These are phyloP conservation scores for Vespertilio murinus DNA, from an alignment of 2,797 vertebrate species.

Conservation along the genomic window DNA sequence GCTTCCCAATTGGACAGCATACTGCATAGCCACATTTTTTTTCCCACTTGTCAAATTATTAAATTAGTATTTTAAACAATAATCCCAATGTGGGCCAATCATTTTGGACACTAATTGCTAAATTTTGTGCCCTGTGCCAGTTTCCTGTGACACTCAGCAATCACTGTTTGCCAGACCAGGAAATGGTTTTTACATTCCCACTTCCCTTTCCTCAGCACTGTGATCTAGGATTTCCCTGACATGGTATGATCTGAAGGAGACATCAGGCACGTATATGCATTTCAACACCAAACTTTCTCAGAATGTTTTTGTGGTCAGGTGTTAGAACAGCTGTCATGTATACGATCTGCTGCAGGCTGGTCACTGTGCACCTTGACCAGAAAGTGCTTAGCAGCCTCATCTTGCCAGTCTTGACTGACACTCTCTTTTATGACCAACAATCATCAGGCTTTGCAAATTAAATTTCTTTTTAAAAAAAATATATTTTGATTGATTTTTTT, in stretches of 20 bases:
- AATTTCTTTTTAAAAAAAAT: too few species aligned
- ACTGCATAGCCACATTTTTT: neutral
- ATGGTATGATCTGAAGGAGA: neutral
- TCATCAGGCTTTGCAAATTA: neutral
- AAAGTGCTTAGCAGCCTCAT: neutral
- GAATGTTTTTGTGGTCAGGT: neutral
- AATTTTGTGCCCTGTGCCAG: neutral
- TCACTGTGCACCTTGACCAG: neutral
- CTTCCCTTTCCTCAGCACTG: neutral
- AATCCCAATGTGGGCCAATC: neutral
- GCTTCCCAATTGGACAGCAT: neutral
- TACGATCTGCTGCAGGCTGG: neutral
- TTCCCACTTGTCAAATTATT: neutral
- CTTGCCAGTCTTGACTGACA: neutral
- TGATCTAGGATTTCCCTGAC: neutral
- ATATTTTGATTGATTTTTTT: too few species aligned
- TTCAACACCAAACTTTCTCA: neutral
- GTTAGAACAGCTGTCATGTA: neutral
- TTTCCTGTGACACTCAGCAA: neutral
- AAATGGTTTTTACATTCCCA: neutral
- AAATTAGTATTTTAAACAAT: neutral
- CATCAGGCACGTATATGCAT: neutral
- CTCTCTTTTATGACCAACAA: neutral
- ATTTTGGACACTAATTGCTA: constrained; percentile 26
- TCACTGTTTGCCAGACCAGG: neutral